Base-by-base conservation (phyloP, 2,113 vertebrate genomes). In the Xiphophorus maculatus region DNA sequence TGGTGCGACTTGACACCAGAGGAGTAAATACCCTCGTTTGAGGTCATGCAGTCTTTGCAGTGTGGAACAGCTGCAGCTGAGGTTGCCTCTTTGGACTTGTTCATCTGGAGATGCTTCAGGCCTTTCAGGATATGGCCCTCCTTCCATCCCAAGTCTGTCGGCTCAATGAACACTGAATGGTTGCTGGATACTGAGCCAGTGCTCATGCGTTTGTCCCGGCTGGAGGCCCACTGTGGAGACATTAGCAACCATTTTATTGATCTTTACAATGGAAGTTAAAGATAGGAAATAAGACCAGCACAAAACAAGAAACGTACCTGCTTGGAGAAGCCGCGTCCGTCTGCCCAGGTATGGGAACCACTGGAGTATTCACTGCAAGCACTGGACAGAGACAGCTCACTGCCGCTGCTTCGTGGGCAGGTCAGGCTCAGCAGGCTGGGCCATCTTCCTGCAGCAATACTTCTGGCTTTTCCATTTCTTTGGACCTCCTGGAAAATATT, bases 11-110 rank as follows among this genome's bases (percentile, higher is more conserved):
- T 96, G 72, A 96, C 87, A 75, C 96, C 96, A 69, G 96, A 93
- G 35, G 96, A 97, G 88, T 97, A 97, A 85, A 98, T 97, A 28
- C 96, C 96, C 91, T 98, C 97, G 12, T 98, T 97, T 11, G 97
- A 97, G 85, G 96, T 96, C 96, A 97, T 97, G 84, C 96, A 97
- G 65, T 98, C 97, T 89, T 96, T 97, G 91, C 96, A 96, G 68
- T 96, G 95, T 89, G 95, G 95, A 81, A 94, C 96, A 72, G 95
- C 93, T 81, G 94, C 90, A 86, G 93, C 79, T 29, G 94, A 93
- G 14, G 95, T 91, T 51, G 94, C 86, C 66, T 96, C 95, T 74
- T 96, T 94, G 71, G 93, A 90, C 91, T 90, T 95, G 80, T 85
- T 87, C 78, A 93, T 96, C 85, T 97, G 96, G 40, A 97, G 93